phyloP scores from a whole-genome alignment of 2,113 vertebrate species.

The Gymnarchus niloticus region DNA sequence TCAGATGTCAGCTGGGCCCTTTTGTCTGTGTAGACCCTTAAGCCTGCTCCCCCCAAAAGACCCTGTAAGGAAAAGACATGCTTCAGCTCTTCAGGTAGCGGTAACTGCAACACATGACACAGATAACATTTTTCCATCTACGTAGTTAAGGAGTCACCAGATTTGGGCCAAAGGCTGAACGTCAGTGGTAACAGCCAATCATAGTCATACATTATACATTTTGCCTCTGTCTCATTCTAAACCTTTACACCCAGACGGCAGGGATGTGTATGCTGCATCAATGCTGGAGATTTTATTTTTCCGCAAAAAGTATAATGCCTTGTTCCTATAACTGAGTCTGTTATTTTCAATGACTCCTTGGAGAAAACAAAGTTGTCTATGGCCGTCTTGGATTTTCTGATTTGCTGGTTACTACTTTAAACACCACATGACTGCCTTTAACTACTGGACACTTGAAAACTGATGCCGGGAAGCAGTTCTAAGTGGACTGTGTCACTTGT shows the following conservation, averaged over 20 bases:
- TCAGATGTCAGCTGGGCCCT: neutral
- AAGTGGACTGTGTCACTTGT: neutral
- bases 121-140: neutral
- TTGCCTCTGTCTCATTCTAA: neutral
- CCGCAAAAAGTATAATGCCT: neutral
- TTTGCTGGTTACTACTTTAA: neutral
- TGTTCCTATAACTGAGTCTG: neutral
- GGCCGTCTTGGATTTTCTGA: neutral
- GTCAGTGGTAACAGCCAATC: neutral
- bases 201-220: neutral
- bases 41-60: neutral
- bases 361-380: neutral
- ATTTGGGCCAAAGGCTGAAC: neutral
- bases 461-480: neutral
- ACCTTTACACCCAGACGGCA: neutral
- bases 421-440: neutral
- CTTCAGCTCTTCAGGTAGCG: neutral
- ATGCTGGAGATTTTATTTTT: neutral
- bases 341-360: neutral
- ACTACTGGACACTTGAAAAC: neutral
- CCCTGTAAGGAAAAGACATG: neutral
- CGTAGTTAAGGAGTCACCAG: neutral
- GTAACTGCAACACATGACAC: neutral
- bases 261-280: neutral
- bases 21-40: neutral